Evolutionary conservation across 2,888 invertebrate genomes (phyloP), one percentile per base, ranked within the genome.

Genomic region (Scaptomyza parva): DNA sequence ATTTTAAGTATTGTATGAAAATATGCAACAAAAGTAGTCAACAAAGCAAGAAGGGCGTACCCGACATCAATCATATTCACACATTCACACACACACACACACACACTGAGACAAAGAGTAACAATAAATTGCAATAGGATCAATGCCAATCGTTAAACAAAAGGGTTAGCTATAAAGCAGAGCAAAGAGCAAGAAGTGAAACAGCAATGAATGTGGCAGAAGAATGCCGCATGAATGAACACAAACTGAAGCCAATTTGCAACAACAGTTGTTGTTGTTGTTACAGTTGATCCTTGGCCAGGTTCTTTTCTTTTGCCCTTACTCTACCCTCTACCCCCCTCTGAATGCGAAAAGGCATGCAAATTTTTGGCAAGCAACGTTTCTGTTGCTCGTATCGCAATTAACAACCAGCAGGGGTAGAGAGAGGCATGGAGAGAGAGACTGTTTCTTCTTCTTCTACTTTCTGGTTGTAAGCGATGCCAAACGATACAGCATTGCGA

Each of bases 361-460:
- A 86, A 87, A 87, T 84, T 79, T 83, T 71, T 70, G 59, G 62
- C 67, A 65, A 35, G 47, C 62, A 45, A 12, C n/a, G n/a, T n/a
- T n/a, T n/a, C n/a, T n/a, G n/a, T n/a, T n/a, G n/a, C n/a, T 37
- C 28, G 37, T 40, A 40, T 40, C 30, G 50, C 81, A 83, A 81
- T 81, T 81, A 83, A 64, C 68, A 60, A 61, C 28, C 61, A 70
- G 71, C 66, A 37, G 37, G 57, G 66, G 70, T 40, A 69, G 61
- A 53, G 28, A 18, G 18, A 18, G 18, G 61, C 47, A 53, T 26
- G 4, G 12, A 20, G 17, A 18, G 30, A 55, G 37, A 45, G 26
- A 45, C 11, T 22, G 9, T 22, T 22, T 41, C 35, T 28, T 18
- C 59, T 8, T 44, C n/a, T 50, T 44, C n/a, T 52, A 50, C 24